Evolutionary conservation across 2,113 vertebrate genomes (phyloP).

Genomic region (Vulpes lagopus): DNA sequence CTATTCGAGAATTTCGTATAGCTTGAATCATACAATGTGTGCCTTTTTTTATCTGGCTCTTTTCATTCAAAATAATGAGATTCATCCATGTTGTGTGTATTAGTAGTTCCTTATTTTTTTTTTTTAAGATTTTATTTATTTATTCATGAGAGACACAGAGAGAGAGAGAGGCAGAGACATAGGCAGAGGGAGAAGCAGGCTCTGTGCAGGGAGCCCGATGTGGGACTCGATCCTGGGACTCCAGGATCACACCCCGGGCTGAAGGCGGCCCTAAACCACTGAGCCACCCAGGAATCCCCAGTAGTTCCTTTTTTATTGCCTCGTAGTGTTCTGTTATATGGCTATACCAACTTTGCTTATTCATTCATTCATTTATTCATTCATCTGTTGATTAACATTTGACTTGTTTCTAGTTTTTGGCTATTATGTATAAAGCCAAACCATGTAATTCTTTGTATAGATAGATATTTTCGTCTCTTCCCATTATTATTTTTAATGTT

Average conservation of each 20-base stretch:
- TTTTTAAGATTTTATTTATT: no score
- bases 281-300: no score
- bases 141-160: no score
- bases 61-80: conserved; percentile 15
- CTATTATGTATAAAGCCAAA: not conserved
- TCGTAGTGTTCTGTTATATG: not conserved
- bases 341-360: not conserved
- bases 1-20: not conserved
- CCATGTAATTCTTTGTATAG: not conserved
- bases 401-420: not conserved
- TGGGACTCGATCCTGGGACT: no score
- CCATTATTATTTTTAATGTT: no score
- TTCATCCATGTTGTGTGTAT: not conserved
- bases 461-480: not conserved
- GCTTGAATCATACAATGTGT: not conserved
- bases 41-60: not conserved
- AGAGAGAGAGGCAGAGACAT: no score
- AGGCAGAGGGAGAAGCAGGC: no score
- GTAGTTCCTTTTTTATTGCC: not conserved
- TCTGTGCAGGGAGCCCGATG: no score
- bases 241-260: no score
- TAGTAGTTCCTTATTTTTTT: not conserved
- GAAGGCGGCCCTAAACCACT: no score
- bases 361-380: not conserved
- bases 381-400: not conserved